These are phyloP conservation scores for Therioaphis trifolii DNA, from an alignment of 2,888 invertebrate genomes.

Conservation along the genomic window DNA sequence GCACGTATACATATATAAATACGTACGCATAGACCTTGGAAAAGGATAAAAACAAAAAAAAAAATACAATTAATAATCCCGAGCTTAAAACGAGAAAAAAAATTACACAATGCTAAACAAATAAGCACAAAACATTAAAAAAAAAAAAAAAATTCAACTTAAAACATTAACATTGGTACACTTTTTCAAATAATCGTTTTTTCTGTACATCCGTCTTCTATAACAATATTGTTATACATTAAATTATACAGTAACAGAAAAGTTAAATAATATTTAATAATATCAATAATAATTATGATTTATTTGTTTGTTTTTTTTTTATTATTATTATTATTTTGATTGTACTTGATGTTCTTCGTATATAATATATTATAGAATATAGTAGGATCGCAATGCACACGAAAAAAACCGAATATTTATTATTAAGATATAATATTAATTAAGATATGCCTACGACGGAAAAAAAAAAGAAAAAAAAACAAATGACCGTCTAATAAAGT, in stretches of 20 bases:
- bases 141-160: constrained; percentile 24
- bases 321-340: background rate
- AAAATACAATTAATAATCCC: constrained; percentile 44
- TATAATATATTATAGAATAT: background rate
- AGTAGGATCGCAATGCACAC: background rate
- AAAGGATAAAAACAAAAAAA: constrained; percentile 31
- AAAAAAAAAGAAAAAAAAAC: background rate
- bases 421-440: background rate
- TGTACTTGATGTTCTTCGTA: background rate
- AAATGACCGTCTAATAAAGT: constrained; percentile 16
- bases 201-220: background rate
- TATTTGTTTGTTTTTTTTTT: background rate
- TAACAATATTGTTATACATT: constrained; percentile 4
- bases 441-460: background rate
- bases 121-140: constrained; percentile 23
- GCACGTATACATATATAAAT: background rate
- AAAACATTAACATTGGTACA: constrained; percentile 47
- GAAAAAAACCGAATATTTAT: background rate
- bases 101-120: constrained; percentile 57
- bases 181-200: background rate
- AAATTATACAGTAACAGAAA: constrained; percentile 18
- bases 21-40: constrained; percentile 39
- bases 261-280: constrained; percentile 23
- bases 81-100: constrained; percentile 52
- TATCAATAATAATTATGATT: background rate